Evolutionary conservation across 2,113 vertebrate genomes (phyloP).

Genomic region (Heptranchias perlo): DNA sequence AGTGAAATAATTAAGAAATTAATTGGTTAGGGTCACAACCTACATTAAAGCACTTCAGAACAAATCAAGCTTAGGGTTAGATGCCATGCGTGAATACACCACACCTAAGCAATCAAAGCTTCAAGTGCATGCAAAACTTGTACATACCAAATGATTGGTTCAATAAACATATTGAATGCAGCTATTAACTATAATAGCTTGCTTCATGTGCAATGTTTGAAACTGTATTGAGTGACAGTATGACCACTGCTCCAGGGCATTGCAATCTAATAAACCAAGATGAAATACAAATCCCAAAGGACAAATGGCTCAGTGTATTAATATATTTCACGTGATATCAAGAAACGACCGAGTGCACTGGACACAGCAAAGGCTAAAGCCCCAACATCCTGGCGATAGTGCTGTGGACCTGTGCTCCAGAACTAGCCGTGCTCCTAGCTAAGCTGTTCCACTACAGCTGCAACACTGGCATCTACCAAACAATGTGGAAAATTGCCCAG

Average conservation of each 20-base stretch:
- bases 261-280: neutral
- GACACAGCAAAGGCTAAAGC: neutral
- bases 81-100: neutral
- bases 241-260: neutral
- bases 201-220: neutral
- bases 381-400: neutral
- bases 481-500: too few species aligned
- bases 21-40: neutral
- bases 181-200: neutral
- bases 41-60: neutral
- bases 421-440: too few species aligned
- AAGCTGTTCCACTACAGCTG: neutral
- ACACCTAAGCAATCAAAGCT: neutral
- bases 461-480: too few species aligned
- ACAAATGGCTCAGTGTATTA: neutral
- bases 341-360: neutral
- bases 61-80: neutral
- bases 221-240: neutral
- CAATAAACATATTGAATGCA: neutral
- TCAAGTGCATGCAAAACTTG: neutral
- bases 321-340: neutral
- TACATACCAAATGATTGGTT: neutral
- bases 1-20: neutral
- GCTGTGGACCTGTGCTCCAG: too few species aligned
- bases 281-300: neutral